Base-by-base conservation (phyloP, 2,888 invertebrate species). In the Yponomeuta plumbellus region DNA sequence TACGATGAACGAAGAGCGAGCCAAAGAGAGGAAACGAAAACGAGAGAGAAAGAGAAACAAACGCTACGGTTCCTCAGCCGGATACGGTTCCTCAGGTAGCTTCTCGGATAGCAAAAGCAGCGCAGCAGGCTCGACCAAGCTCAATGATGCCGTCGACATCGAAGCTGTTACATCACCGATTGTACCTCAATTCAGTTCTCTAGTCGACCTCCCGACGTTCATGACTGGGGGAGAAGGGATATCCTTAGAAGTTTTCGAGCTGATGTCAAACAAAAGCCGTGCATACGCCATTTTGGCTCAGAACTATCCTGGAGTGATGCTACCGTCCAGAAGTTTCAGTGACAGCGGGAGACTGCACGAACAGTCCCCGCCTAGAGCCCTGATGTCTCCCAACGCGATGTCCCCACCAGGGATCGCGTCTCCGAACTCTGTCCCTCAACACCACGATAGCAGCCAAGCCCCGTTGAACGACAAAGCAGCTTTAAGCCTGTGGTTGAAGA, bases 151-250 rank as follows among this genome's bases (percentile, higher is more conserved):
- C 58, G 75, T 71, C 70, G 73, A 84, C 70, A 72, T 92, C 80
- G 77, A 87, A 84, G 68, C 92, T 68, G 85, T 86, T 5, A 79
- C 82, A 4, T 80, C 87, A 5, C 82, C 86, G 0, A 79, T 77
- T 63, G 82, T 83, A 26, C 92, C 95, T 61, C 88, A 94, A 64
- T 95, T 94, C 76, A 95, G 94, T 74, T 97, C 97, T n/a, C 90
- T 97, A 73, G 95, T 97, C 13, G 96, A 95, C 76, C 86, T 97
- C 68, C 97, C 97, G 0, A 97, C 97, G 0, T 97, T 94, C 77
- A 94, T 97, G 71, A 93, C 94, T 63, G 94, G 95, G 70, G 95
- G 95, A 0, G 96, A 96, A 80, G 94, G 94, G 68, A 94, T 96
- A 1, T 95, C 96, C 0, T 80, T 95, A 8, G 96, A 96, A 85